Base-by-base conservation (phyloP, 1,140 invertebrate genomes). In the Homarus americanus region DNA sequence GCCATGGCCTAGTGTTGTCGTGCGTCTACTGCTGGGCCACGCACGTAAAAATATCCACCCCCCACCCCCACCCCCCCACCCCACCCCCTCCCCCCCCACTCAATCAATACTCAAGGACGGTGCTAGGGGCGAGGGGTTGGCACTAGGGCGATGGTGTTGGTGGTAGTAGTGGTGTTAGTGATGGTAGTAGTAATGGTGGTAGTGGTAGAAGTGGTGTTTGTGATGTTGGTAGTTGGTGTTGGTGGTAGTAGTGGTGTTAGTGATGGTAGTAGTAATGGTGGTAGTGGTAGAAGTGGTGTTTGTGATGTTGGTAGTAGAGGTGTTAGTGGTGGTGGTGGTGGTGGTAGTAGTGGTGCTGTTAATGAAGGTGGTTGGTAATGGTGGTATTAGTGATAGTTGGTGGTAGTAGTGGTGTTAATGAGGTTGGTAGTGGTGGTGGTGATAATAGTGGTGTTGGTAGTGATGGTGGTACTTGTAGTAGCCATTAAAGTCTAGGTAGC, bases 71-170 rank as follows among this genome's bases (percentile, higher is more conserved):
- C n/a, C n/a, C n/a, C n/a, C n/a, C 63, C 63, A 28, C 63, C 63
- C 63, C 63, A 24, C 63, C 32, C 63, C 63, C 63, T n/a, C 63
- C 63, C 32, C 63, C 63, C 63, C 63, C 63, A 69, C 63, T n/a
- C 63, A 69, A 69, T 69, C 63, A 69, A 69, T 69, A 69, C 63
- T 69, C 63, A 69, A 69, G 63, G 63, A 69, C 63, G 63, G 63
- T 58, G 15, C 63, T 32, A 28, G 63, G 63, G 63, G n/a, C 63
- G 2, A 24, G 53, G 2, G 20, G 53, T 58, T 58, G 53, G 53
- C 2, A 24, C 10, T 24, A 9, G 53, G 4, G 44, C 15, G 4
- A 49, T 49, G 10, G 53, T 20, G 4, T 15, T 58, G 4, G 53
- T 20, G 17, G 53, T 4, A 20, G 53, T 20, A 20, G n/a, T n/a